phyloP scores from a whole-genome alignment of 2,113 vertebrate species.

The Meleagris gallopavo region DNA sequence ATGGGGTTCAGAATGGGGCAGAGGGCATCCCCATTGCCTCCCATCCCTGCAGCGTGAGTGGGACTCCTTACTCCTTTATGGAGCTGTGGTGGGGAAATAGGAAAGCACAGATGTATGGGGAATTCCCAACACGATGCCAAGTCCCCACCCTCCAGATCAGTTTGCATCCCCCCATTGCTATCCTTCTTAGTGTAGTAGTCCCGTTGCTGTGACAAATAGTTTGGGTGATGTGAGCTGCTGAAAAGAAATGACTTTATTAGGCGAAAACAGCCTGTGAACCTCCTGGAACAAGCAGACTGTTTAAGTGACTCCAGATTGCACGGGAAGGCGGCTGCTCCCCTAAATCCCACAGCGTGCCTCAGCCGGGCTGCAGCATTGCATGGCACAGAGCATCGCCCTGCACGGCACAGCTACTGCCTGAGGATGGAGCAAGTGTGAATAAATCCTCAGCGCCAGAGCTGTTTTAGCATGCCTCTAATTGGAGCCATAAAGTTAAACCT shows the following conservation, averaged over 20 bases:
- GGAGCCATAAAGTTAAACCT: conserved; percentile 69
- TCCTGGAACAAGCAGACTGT: conserved; percentile 47
- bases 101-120: background rate
- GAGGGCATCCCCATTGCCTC: background rate
- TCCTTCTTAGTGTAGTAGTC: background rate
- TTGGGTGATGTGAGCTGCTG: conserved; percentile 71
- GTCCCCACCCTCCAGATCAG: background rate
- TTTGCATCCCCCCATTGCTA: too few relatives aligned
- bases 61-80: background rate
- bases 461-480: conserved; percentile 60
- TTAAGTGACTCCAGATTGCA: conserved; percentile 26
- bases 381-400: background rate
- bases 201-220: conserved; percentile 74
- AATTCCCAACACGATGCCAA: background rate
- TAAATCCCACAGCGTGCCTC: background rate
- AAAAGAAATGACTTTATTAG: conserved; percentile 77
- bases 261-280: conserved; percentile 70
- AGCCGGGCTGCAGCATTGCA: fast-evolving
- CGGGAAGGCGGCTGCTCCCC: background rate
- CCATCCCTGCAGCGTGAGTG: background rate
- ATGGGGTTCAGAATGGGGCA: background rate
- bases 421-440: background rate
- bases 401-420: background rate
- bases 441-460: background rate
- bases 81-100: background rate